phyloP scores from a whole-genome alignment of 2,797 vertebrate genomes.

The Amblyopsis hoosieri region DNA sequence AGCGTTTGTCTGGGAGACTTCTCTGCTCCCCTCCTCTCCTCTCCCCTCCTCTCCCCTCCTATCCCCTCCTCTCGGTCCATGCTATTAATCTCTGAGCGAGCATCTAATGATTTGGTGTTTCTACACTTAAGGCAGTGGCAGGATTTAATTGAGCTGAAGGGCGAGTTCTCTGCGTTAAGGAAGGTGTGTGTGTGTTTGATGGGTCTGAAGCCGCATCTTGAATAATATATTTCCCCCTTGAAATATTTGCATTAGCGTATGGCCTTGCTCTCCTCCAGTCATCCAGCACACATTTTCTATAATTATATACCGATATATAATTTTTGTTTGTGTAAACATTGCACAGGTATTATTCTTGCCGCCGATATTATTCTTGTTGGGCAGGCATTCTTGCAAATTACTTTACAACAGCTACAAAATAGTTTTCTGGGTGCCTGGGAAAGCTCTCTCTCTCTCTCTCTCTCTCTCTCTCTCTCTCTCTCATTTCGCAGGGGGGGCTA shows the following conservation, averaged over 20 bases:
- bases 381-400: conserved; percentile 58
- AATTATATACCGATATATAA: neutral
- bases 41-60: neutral
- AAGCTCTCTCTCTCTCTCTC: conserved; percentile 11
- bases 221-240: conserved; percentile 28
- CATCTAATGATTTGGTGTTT: conserved; percentile 48
- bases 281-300: conserved; percentile 38
- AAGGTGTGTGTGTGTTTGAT: neutral
- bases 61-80: neutral
- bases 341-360: conserved; percentile 59
- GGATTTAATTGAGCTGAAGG: conserved; percentile 47
- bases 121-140: conserved; percentile 42
- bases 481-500: conserved; percentile 47
- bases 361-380: conserved; percentile 62
- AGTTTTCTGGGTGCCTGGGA: conserved; percentile 27
- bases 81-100: conserved; percentile 34
- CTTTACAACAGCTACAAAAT: conserved; percentile 48
- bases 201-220: conserved; percentile 49
- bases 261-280: conserved; percentile 34
- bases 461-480: conserved; percentile 41
- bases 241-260: conserved; percentile 60
- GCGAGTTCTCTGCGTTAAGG: no score
- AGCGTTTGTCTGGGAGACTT: conserved; percentile 17
- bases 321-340: conserved; percentile 3
- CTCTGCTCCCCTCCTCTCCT: neutral